Evolutionary conservation across 2,113 vertebrate species (phyloP).

Genomic region (Peromyscus polionotus): DNA sequence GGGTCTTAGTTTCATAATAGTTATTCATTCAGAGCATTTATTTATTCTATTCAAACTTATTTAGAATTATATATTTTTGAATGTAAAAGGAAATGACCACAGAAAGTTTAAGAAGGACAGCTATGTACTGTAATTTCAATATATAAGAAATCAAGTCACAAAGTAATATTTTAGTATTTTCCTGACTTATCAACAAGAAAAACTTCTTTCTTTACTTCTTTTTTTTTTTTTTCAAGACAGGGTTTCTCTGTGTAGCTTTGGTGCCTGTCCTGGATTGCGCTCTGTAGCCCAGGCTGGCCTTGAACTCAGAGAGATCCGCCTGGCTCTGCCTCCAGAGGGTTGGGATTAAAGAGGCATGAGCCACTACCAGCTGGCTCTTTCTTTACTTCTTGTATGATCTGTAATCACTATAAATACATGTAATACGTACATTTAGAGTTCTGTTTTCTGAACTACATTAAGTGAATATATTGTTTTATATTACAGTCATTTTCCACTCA

Average conservation of each 20-base stretch:
- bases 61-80: background rate
- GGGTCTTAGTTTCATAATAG: background rate
- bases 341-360: too few species aligned
- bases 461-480: constrained; percentile 65
- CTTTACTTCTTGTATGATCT: background rate
- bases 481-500: constrained; percentile 62
- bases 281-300: too few species aligned
- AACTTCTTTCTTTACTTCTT: background rate
- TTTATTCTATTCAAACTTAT: background rate
- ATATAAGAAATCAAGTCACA: background rate
- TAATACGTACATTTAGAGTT: background rate
- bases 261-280: too few species aligned
- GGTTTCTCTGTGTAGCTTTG: too few species aligned
- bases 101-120: background rate
- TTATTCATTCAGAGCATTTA: background rate
- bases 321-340: too few species aligned
- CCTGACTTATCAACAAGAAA: accelerated
- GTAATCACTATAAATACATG: background rate
- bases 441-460: constrained; percentile 40
- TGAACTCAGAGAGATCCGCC: too few species aligned
- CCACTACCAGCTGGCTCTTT: too few species aligned
- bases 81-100: too few species aligned
- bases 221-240: too few species aligned
- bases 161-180: background rate
- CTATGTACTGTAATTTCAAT: background rate